Conservation (phyloP, 1,140 invertebrate genomes). For the Monomorium pharaonis region DNA sequence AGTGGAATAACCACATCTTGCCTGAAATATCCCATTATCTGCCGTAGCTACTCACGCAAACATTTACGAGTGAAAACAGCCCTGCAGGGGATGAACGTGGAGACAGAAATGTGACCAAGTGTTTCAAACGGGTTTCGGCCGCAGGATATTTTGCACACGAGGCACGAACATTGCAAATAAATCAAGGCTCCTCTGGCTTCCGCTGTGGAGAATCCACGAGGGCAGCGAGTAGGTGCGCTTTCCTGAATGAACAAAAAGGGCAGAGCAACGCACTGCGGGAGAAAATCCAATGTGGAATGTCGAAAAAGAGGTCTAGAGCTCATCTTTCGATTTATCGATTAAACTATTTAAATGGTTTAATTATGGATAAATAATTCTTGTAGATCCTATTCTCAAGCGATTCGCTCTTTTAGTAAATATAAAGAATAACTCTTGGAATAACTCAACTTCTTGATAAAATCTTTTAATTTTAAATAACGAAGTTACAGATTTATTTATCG, state of each 20-base stretch:
- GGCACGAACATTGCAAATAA: conserved; percentile 77
- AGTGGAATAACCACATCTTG: not conserved
- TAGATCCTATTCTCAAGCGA: not conserved
- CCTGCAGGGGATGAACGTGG: not conserved
- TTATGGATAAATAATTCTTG: not conserved
- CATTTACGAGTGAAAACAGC: not conserved
- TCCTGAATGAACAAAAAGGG: conserved; percentile 43
- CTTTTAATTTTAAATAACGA: not conserved
- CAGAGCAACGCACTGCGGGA: not conserved
- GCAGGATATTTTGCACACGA: conserved; percentile 71
- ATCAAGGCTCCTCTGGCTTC: conserved; percentile 69
- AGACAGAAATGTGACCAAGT: conserved; percentile 32
- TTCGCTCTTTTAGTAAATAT: not conserved
- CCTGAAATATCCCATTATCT: conserved; percentile 21
- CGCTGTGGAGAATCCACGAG: conserved; percentile 38
- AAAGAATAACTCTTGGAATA: not conserved
- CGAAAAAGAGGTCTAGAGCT: not conserved
- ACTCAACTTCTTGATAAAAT: not conserved
- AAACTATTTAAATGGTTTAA: not conserved
- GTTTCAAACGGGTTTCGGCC: conserved; percentile 35
- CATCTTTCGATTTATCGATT: conserved; percentile 17
- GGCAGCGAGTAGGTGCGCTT: conserved; percentile 53
- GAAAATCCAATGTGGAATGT: not conserved
- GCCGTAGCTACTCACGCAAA: not conserved
- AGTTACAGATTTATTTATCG: not conserved